Evolutionary conservation across 2,888 invertebrate species (phyloP).

Genomic region (Acronicta alni): DNA sequence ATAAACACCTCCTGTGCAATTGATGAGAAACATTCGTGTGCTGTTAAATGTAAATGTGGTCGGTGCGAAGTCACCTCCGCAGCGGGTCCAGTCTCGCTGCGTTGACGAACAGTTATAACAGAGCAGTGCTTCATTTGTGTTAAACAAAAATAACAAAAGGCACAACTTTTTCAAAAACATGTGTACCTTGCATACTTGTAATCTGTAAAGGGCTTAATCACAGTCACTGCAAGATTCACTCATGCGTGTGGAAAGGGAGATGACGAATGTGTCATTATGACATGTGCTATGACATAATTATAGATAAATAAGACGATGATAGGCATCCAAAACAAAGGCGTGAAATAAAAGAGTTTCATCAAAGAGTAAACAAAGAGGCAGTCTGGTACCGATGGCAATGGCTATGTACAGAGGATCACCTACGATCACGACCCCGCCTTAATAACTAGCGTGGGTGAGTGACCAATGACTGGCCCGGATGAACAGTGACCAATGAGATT

Average conservation of each 20-base stretch:
- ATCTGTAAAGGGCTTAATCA: conserved; percentile 15
- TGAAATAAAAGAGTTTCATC: no score
- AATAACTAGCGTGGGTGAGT: no score
- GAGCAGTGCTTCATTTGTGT: conserved; percentile 55
- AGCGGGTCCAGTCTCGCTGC: conserved; percentile 65
- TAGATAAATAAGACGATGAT: background rate
- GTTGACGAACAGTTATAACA: conserved; percentile 82
- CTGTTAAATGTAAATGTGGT: conserved; percentile 65
- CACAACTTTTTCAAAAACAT: conserved; percentile 58
- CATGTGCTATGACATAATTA: conserved; percentile 8
- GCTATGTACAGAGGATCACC: no score
- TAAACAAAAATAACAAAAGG: conserved; percentile 46
- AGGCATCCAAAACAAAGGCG: no score
- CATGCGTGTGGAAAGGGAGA: background rate
- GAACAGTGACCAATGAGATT: no score
- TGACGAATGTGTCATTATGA: conserved; percentile 9
- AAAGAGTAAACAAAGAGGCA: no score
- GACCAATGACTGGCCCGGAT: no score
- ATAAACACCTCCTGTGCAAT: conserved; percentile 76
- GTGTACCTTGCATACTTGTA: conserved; percentile 41
- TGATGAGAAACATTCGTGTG: conserved; percentile 67
- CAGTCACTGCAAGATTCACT: conserved; percentile 17
- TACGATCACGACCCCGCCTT: no score
- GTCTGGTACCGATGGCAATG: no score
- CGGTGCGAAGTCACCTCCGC: conserved; percentile 73